Base-by-base conservation (phyloP, 2,113 vertebrate genomes). In the Loxodonta africana region DNA sequence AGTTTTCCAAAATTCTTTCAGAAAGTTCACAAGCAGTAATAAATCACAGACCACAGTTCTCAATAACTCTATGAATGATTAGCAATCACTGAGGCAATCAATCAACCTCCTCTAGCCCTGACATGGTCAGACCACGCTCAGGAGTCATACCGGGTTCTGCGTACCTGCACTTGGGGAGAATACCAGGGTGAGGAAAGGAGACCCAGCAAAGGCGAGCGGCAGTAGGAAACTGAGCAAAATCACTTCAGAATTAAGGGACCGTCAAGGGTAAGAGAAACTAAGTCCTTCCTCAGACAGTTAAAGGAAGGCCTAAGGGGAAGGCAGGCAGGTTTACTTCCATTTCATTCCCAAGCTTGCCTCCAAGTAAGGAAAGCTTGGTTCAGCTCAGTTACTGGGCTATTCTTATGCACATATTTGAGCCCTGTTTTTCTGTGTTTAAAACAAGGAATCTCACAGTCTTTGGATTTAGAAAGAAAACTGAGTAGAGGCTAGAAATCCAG, bases 161-260 rank as follows among this genome's bases (percentile, higher is more conserved):
- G 20, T 44, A 7, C 8, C 18, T 57, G 5, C n/a, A 57, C 2
- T 60, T 6, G 25, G 6, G 63, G 46, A 41, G 74, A 80, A 2
- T 28, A 41, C 8, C 10, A 65, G 89, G 21, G 2, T 1, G 0
- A 0, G 1, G 6, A 26, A 6, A 62, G 2, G 17, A 60, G 44
- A 41, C 6, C 14, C 41, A 21, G 30, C 30, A 69, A 44, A 63
- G 0, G n/a, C 20, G 51, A 88, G 67, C 0, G 14, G 48, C 63
- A 60, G 30, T 7, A 33, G 51, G 30, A 76, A 62, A 46, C 8
- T 44, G 48, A 37, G 33, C 20, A 18, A 30, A 63, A 48, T 3
- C 23, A 53, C 28, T 53, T 80, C 5, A 30, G 67, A 37, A 57
- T 81, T 8, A 3, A 44, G 69, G n/a, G 41, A 48, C 1, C 25